Base-by-base conservation (phyloP, 2,113 vertebrate genomes). In the Vulpes ferrilata region DNA sequence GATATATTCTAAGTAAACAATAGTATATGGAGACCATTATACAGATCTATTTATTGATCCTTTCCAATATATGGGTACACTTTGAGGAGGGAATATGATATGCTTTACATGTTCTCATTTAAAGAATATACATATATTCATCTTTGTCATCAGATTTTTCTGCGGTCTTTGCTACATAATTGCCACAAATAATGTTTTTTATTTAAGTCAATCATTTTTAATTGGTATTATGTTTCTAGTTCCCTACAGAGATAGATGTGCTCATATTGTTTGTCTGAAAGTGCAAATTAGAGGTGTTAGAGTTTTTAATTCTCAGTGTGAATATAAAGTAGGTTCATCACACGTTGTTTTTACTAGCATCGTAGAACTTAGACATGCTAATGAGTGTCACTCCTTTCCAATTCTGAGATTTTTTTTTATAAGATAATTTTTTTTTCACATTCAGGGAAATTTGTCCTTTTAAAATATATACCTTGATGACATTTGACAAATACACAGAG, bases 151-250 rank as follows among this genome's bases (percentile, higher is more conserved):
- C n/a, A 86, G 27, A 67, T 86, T 86, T 96, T 95, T 64, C 22
- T 51, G 13, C 79, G 67, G 7, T 62, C 86, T 95, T 95, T 19
- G 71, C 76, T 93, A 51, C 13, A 67, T 89, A 81, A 89, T 90
- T 89, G 48, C 60, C 94, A 53, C 32, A 92, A 67, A 73, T 95
- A 48, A 87, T 92, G 30, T 94, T 94, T 90, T 80, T 80, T 30
- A 78, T 71, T 65, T 71, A 95, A 84, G 27, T 97, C 53, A 76
- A 0, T 81, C 73, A 85, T 93, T 91, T 97, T 94, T 59, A 25
- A 88, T 83, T 88, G 38, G 20, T 43, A 76, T 69, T 76, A 23
- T 95, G n/a, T 71, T 82, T 83, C 60, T 71, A 64, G 35, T 81
- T 86, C 27, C 90, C 67, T 95, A n/a, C 23, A 85, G 57, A 92